Conservation (phyloP, 2,113 vertebrate genomes). For the Paracanthobrama guichenoti region DNA sequence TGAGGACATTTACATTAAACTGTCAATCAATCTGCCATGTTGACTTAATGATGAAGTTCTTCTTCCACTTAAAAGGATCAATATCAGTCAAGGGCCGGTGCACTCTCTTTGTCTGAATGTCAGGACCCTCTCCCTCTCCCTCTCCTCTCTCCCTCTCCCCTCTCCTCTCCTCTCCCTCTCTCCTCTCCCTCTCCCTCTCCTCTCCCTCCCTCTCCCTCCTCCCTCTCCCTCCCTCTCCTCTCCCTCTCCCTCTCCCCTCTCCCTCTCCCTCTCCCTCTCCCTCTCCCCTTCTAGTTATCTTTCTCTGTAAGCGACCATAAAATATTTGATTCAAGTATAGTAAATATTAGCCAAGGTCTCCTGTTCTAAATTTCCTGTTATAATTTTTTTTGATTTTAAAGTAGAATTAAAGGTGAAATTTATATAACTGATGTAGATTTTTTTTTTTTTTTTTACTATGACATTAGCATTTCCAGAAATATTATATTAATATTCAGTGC, state of each 20-base stretch:
- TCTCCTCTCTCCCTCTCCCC: background rate
- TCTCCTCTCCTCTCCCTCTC: background rate
- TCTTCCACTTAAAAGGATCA: constrained; percentile 28
- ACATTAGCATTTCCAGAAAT: background rate
- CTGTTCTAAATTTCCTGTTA: background rate
- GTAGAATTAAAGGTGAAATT: background rate
- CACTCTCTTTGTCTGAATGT: background rate
- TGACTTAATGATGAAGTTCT: constrained; percentile 8
- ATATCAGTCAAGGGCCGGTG: constrained; percentile 18
- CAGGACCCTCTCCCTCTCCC: background rate
- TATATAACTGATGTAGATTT: background rate
- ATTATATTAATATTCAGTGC: background rate
- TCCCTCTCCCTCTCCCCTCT: background rate
- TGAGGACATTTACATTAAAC: constrained; percentile 50
- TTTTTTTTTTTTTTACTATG: too few relatives aligned
- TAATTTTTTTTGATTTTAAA: too few relatives aligned
- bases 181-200: background rate
- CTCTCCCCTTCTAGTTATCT: background rate
- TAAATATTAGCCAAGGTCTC: background rate
- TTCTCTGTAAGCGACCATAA: background rate
- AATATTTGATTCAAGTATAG: background rate
- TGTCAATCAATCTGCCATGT: constrained; percentile 50
- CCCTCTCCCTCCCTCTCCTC: background rate
- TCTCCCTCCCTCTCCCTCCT: background rate
- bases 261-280: background rate